These are phyloP conservation scores for Drosophila navojoa DNA, from an alignment of 1,140 invertebrate genomes.

Conservation along the genomic window DNA sequence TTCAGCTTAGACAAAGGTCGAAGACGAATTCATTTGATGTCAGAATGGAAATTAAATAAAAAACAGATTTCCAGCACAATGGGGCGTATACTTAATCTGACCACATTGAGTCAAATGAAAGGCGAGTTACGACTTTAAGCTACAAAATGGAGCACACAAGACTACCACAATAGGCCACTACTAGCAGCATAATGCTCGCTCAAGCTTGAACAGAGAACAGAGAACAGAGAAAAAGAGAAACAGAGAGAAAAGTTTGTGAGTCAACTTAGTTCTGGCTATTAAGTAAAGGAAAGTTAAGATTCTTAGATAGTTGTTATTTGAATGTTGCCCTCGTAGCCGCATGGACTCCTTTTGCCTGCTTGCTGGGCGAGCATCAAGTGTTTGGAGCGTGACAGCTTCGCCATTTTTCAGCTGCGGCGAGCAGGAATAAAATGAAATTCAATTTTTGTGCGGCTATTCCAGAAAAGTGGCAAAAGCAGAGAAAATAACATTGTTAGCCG, in stretches of 20 bases:
- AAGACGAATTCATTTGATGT: conserved; percentile 65
- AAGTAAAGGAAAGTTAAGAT: too few relatives aligned
- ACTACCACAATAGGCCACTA: too few relatives aligned
- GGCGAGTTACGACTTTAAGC: neutral
- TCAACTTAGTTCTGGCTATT: too few relatives aligned
- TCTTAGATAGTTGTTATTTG: too few relatives aligned
- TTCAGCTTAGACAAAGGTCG: conserved; percentile 9
- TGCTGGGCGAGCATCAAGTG: neutral
- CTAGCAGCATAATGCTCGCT: neutral
- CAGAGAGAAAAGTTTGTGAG: too few relatives aligned
- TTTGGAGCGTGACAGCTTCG: conserved; percentile 51
- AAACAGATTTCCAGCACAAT: conserved; percentile 13
- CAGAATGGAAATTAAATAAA: conserved; percentile 18
- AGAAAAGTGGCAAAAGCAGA: conserved; percentile 20
- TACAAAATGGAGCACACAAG: too few relatives aligned
- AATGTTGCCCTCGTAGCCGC: neutral
- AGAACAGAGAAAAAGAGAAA: too few relatives aligned
- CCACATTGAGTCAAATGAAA: conserved; percentile 9
- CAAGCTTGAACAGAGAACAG: neutral
- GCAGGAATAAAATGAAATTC: conserved; percentile 38
- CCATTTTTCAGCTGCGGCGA: conserved; percentile 64
- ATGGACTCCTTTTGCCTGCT: neutral
- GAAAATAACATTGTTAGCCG: conserved; percentile 53
- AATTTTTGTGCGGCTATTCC: conserved; percentile 71
- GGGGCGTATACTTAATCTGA: conserved; percentile 55